Conservation (phyloP, 2,113 vertebrate species). For the Poeciliopsis turrubarensis region DNA sequence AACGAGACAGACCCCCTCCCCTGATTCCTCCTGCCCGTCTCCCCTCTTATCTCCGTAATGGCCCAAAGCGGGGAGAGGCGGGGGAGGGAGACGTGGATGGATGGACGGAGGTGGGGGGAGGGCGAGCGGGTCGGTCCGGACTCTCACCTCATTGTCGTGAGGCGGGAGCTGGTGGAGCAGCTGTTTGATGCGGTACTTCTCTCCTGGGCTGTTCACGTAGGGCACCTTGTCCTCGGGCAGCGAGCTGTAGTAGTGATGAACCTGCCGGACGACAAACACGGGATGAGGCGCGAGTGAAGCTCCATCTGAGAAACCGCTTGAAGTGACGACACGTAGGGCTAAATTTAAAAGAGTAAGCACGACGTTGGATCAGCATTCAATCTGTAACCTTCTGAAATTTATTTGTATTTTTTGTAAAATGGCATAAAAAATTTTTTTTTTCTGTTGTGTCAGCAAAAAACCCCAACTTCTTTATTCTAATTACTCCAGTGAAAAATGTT, state of each 20-base stretch:
- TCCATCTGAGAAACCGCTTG: not conserved
- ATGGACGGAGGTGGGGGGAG: constrained; percentile 20
- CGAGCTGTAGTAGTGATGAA: constrained; percentile 98
- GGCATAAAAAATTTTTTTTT: too few relatives aligned
- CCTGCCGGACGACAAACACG: constrained; percentile 74
- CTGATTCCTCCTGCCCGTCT: constrained; percentile 24
- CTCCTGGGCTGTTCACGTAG: constrained; percentile 97
- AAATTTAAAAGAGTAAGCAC: not conserved
- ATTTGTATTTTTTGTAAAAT: too few relatives aligned
- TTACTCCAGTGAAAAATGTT: too few relatives aligned
- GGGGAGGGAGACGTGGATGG: constrained; percentile 1
- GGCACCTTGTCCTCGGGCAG: constrained; percentile 98
- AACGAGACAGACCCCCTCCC: not conserved
- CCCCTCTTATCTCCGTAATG: constrained; percentile 49
- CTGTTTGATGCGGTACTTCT: constrained; percentile 96
- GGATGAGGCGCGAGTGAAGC: constrained; percentile 1
- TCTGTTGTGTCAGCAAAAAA: too few relatives aligned
- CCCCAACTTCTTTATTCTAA: too few relatives aligned
- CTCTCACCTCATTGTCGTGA: constrained; percentile 97
- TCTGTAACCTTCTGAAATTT: too few relatives aligned
- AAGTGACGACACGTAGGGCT: not conserved
- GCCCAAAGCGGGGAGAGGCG: constrained; percentile 33
- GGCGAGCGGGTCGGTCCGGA: constrained; percentile 21
- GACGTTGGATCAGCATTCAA: too few relatives aligned
- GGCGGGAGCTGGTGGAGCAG: constrained; percentile 96